phyloP scores from a whole-genome alignment of 1,140 invertebrate species.

The Marisa cornuarietis region DNA sequence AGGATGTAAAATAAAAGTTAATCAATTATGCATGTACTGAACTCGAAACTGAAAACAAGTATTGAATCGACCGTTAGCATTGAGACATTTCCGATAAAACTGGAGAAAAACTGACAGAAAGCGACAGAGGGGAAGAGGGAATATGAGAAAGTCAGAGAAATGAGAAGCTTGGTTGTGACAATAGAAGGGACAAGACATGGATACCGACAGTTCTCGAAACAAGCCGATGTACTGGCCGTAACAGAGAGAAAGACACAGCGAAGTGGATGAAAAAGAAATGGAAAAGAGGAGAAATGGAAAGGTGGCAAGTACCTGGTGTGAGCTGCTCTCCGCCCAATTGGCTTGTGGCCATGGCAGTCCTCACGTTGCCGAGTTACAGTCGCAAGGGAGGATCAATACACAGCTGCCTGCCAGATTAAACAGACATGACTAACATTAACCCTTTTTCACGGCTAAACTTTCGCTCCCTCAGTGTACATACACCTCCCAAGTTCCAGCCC shows the following conservation, averaged over 20 bases:
- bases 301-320: too few species aligned
- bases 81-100: background rate
- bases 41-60: background rate
- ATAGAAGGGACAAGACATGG: too few species aligned
- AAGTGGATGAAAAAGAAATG: too few species aligned
- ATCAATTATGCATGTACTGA: background rate
- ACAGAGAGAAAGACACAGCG: too few species aligned
- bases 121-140: background rate
- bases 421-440: background rate
- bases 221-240: too few species aligned
- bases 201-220: too few species aligned
- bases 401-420: background rate
- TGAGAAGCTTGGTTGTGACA: background rate
- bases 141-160: background rate
- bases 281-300: too few species aligned
- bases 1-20: background rate
- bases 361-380: background rate
- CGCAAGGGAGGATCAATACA: background rate
- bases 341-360: background rate
- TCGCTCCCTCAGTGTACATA: background rate
- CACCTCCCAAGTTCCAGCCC: too few species aligned
- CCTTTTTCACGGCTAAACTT: background rate
- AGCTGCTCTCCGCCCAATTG: background rate
- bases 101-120: background rate
- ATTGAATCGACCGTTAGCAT: background rate